Conservation (phyloP, 2,797 vertebrate species). For the Aulostomus chinensis region DNA sequence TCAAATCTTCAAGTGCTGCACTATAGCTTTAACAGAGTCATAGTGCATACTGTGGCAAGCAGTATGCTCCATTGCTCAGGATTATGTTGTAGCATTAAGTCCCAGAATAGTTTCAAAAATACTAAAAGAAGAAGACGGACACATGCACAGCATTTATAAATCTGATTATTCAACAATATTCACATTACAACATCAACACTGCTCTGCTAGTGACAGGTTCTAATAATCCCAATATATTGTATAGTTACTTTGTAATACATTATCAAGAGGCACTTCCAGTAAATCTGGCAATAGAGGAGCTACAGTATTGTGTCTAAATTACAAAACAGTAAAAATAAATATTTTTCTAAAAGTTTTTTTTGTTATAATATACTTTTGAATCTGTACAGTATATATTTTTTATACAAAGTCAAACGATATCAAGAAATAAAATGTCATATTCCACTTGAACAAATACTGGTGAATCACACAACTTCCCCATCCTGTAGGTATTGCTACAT, state of each 20-base stretch:
- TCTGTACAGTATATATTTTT: slow-evolving; percentile 90
- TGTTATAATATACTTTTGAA: slow-evolving; percentile 75
- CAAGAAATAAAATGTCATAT: slow-evolving; percentile 86
- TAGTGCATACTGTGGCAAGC: too few species aligned
- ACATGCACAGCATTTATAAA: slow-evolving; percentile 85
- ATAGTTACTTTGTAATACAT: slow-evolving; percentile 93
- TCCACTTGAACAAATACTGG: slow-evolving; percentile 88
- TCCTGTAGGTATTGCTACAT: slow-evolving; percentile 91
- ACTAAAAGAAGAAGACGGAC: slow-evolving; percentile 44
- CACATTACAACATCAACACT: slow-evolving; percentile 94
- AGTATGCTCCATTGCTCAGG: too few species aligned
- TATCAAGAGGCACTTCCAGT: slow-evolving; percentile 98
- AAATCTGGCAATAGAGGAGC: slow-evolving; percentile 93
- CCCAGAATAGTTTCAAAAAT: too few species aligned
- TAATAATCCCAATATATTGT: slow-evolving; percentile 90
- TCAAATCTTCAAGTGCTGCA: too few species aligned
- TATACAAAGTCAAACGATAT: slow-evolving; percentile 93
- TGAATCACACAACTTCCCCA: slow-evolving; percentile 81
- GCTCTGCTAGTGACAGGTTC: slow-evolving; percentile 91
- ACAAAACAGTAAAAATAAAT: slow-evolving; percentile 99
- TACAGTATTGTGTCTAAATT: slow-evolving; percentile 96
- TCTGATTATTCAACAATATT: slow-evolving; percentile 91
- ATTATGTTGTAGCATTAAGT: too few species aligned
- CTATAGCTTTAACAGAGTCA: too few species aligned
- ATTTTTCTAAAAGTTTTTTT: slow-evolving; percentile 91